Evolutionary conservation across 2,113 vertebrate species (phyloP), one percentile per base, ranked within the genome.

Genomic region (Ailuropoda melanoleuca): DNA sequence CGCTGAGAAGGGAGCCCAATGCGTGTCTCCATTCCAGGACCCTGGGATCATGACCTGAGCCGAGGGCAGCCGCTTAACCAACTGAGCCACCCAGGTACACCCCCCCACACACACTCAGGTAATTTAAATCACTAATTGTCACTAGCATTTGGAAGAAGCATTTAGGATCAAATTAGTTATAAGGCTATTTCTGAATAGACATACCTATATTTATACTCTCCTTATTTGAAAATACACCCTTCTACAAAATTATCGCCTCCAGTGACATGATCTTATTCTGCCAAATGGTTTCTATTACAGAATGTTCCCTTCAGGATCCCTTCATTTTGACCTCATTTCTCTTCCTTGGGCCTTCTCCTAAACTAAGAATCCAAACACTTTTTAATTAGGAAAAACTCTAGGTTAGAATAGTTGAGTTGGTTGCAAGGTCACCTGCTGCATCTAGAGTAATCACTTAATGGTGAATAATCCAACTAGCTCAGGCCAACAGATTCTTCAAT

Each of bases 361-460:
- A 98, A 98, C 46, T 90, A 97, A 66, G 89, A 92, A 83, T 50
- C 62, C 89, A 92, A 98, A 97, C 77, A 93, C 96, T 77, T 64
- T 43, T 97, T 66, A 66, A 80, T 93, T 97, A 97, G 88, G 46
- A 97, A 95, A 81, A 90, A 97, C 97, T 95, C 77, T 90, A 97
- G 95, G 24, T 85, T 93, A 72, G 66, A 55, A 21, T n/a, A 90
- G 55, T 74, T 97, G 92, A 93, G 83, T 78, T 97, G 97, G 50
- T 94, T 96, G 81, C 85, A 93, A 92, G 72, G 66, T 55, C 92
- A 97, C 97, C 84, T 98, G 92, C 96, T 94, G 60, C 92, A 92
- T 97, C 93, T 91, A 93, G 43, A 93, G 75, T 96, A 97, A 98
- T 98, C 98, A 97, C 90, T 98, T 97, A 98, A 97, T 86, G 84